Percentiles rank a stretch among this genome's conserved stretches.
These are phyloP conservation scores for Pagetopsis macropterus DNA, from an alignment of 2,797 vertebrate genomes.

Conservation along the genomic window DNA sequence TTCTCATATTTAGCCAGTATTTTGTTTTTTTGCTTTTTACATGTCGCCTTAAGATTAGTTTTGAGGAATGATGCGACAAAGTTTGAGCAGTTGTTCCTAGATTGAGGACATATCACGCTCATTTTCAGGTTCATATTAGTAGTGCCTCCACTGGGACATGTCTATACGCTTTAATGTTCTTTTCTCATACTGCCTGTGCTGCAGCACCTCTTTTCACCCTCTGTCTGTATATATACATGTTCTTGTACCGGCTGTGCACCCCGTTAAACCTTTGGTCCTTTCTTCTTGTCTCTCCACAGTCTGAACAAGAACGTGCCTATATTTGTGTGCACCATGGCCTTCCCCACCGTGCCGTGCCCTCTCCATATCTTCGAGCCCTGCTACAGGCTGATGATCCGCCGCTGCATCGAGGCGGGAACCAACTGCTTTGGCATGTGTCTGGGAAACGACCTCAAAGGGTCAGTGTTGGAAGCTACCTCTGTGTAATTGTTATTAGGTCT, in stretches of 20 bases:
- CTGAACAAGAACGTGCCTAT: conserved; percentile 95
- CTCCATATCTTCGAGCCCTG: conserved; percentile 94
- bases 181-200: no score
- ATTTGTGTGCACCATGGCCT: conserved; percentile 95
- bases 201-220: no score
- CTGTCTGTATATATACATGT: no score
- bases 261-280: neutral
- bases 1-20: neutral
- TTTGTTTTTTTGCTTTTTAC: neutral
- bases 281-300: conserved; percentile 70
- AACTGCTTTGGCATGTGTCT: conserved; percentile 95
- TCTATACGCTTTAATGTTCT: no score
- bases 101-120: no score
- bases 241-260: neutral
- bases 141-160: no score
- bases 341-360: conserved; percentile 92
- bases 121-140: no score
- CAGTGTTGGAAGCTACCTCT: conserved; percentile 21
- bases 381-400: conserved; percentile 92
- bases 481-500: neutral
- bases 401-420: conserved; percentile 94
- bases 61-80: neutral
- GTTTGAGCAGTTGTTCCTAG: no score
- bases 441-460: conserved; percentile 89
- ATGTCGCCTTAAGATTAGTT: neutral